Base-by-base conservation (phyloP, 2,888 invertebrate species). In the Latrodectus hesperus region DNA sequence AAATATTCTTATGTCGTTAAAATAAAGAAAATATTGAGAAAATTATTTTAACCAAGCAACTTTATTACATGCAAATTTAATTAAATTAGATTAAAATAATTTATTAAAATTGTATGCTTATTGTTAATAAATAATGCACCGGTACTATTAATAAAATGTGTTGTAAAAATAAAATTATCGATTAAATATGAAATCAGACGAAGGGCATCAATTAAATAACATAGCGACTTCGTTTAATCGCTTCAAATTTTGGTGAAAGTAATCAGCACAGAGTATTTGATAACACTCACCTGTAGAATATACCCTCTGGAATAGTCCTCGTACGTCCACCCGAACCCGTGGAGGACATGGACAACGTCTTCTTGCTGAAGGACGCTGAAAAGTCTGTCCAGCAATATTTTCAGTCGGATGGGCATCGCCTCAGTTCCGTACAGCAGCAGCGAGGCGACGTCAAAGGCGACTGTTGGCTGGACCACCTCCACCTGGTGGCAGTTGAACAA, bases 271-370 rank as follows among this genome's bases (percentile, higher is more conserved):
- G 17, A n/a, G 8, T 16, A 64, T n/a, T 8, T 12, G 26, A 26
- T 9, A 11, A 3, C 0, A 79, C 74, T n/a, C 78, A 95, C 95
- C 95, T 95, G 95, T 91, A 95, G 93, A 91, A 95, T 95, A 93
- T 96, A 96, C 92, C 95, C 96, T 91, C 95, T 93, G 89, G 95
- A 94, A 93, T 95, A 95, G 93, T 95, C 95, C 92, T 95, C 95
- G 92, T 94, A 94, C 82, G 95, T 95, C 95, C 96, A 96, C 91
- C 95, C 95, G 92, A 95, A 95, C 90, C 95, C 95, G 92, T 95
- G 94, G 92, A 95, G 94, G 90, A 95, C 94, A 92, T 94, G 95
- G 90, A 95, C 93, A 91, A 95, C 95, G 93, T 95, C 95, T 91
- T 95, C 95, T 91, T 94, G 94, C 91, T 94, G 94, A 90, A 96